phyloP scores from a whole-genome alignment of 2,797 vertebrate species.

The Premnoplex brunnescens region DNA sequence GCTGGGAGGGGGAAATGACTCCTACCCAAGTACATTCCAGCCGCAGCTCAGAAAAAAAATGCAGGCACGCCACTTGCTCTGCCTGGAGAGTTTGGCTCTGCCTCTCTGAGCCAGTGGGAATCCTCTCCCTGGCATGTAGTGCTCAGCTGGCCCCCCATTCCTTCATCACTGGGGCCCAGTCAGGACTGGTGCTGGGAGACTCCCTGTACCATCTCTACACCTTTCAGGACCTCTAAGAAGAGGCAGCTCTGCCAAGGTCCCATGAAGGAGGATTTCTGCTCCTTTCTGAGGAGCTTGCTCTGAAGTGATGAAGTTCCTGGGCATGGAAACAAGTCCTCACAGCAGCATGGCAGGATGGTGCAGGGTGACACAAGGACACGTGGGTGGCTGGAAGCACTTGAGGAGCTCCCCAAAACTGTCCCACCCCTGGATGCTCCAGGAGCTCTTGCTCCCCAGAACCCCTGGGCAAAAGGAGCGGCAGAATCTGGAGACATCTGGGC shows the following conservation, averaged over 20 bases:
- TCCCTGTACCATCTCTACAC: not conserved
- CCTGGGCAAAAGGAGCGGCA: not conserved
- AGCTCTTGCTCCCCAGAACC: not conserved
- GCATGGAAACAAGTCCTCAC: not conserved
- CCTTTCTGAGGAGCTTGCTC: not conserved
- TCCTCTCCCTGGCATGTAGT: not conserved
- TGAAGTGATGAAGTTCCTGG: not conserved
- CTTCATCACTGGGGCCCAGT: not conserved
- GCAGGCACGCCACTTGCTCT: not conserved
- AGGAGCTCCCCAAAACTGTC: not conserved
- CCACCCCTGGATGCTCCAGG: not conserved
- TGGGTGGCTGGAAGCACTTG: not conserved
- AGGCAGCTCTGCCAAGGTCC: not conserved
- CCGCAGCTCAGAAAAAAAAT: not conserved
- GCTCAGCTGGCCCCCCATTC: not conserved
- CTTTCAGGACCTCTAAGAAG: not conserved
- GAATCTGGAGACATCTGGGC: not conserved
- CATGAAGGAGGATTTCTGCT: not conserved
- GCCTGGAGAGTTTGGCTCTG: not conserved
- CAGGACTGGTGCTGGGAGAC: not conserved
- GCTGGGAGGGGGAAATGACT: not conserved
- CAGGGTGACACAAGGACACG: not conserved
- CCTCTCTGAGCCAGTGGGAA: not conserved
- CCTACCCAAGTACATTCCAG: not conserved
- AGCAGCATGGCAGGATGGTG: accelerated